Conservation (phyloP, 2,888 invertebrate genomes). For the Bruchidius siliquastri region DNA sequence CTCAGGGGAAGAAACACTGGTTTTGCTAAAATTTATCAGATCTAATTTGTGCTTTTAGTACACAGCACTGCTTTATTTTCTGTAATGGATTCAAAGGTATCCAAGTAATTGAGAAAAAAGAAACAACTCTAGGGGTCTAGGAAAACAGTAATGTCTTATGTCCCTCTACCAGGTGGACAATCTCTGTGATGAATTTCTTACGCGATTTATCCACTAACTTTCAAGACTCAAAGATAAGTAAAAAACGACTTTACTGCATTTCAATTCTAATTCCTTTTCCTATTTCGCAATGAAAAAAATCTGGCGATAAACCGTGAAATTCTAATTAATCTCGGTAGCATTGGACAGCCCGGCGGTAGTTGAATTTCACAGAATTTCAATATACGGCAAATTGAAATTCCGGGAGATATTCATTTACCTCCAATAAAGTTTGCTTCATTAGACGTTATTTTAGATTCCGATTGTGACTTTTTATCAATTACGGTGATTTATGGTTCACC, state of each 20-base stretch:
- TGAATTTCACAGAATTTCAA: background rate
- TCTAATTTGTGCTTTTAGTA: too few relatives aligned
- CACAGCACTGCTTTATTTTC: too few relatives aligned
- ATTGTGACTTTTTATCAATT: background rate
- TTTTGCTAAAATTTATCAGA: too few relatives aligned
- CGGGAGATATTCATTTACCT: background rate
- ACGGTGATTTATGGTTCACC: background rate
- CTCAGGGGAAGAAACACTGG: too few relatives aligned
- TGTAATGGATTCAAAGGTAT: too few relatives aligned
- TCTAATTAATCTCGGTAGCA: background rate
- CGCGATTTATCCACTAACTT: too few relatives aligned
- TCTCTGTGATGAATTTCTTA: too few relatives aligned
- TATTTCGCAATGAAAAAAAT: background rate
- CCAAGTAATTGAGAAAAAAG: too few relatives aligned
- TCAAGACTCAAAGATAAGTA: too few relatives aligned
- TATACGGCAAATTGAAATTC: background rate
- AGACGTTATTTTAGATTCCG: background rate
- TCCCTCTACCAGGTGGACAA: too few relatives aligned
- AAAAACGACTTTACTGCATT: background rate
- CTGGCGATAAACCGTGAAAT: background rate
- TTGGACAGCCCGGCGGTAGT: background rate
- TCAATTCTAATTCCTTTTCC: background rate
- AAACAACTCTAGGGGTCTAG: too few relatives aligned
- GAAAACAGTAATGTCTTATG: too few relatives aligned
- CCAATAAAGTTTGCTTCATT: background rate